Evolutionary conservation across 2,113 vertebrate species (phyloP).

Genomic region (Clupea harengus): DNA sequence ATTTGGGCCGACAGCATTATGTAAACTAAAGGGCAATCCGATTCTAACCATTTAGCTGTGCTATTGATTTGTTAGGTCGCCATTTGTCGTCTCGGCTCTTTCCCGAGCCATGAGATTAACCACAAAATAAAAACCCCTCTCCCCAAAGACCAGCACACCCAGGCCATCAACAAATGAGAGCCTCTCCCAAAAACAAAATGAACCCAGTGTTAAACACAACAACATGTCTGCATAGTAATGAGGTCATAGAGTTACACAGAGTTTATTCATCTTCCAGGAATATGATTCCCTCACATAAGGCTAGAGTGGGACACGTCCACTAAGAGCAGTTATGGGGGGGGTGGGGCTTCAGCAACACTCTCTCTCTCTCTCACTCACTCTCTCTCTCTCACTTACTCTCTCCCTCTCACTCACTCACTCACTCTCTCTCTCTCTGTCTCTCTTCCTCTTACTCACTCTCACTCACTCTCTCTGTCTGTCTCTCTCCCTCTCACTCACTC

Average conservation of each 20-base stretch:
- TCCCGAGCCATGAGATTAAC: background rate
- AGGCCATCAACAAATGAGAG: background rate
- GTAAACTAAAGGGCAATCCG: constrained; percentile 61
- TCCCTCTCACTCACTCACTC: background rate
- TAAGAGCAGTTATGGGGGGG: background rate
- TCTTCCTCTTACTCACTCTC: too few species aligned
- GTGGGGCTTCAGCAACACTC: background rate
- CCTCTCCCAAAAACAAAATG: background rate
- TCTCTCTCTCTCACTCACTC: background rate
- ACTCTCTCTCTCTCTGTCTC: too few species aligned
- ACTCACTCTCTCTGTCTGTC: constrained; percentile 11
- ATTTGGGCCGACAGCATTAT: constrained; percentile 7
- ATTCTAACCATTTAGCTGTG: constrained; percentile 52
- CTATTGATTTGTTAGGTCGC: constrained; percentile 2
- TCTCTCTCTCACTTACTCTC: background rate
- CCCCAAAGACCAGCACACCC: background rate
- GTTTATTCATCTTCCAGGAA: background rate
- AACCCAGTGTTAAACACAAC: background rate
- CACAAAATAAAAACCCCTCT: background rate
- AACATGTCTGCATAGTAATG: background rate
- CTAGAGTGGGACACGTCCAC: background rate
- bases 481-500: background rate
- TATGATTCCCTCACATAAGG: too few species aligned
- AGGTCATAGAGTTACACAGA: background rate
- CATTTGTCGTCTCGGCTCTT: background rate